Base-by-base conservation (phyloP, 2,113 vertebrate species). In the Myotis davidii region DNA sequence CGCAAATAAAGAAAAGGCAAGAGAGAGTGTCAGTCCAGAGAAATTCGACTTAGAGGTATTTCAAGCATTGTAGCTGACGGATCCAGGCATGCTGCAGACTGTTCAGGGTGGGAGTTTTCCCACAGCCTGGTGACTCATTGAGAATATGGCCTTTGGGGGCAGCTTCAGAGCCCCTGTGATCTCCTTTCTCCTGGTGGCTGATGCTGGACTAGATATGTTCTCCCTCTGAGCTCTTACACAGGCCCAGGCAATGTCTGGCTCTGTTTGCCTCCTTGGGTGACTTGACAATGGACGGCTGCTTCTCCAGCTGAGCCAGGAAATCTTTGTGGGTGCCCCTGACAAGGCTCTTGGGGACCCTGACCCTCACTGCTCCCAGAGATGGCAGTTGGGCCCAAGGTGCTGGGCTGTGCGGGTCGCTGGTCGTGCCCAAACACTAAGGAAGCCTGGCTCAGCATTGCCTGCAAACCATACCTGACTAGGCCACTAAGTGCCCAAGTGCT, bases 401-500 rank as follows among this genome's bases (percentile, higher is more conserved):
- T 18, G 27, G 2, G 34, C 52, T 29, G 79, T n/a, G 13, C 1
- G 0, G 27, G 7, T 3, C 17, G 20, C 5, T 8, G 17, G 34
- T 56, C 34, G 27, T 37, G 7, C 16, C 3, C n/a, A 56, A 13
- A 25, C 8, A n/a, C 48, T 34, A 34, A 3, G 52, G 14, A 39
- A 21, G 17, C n/a, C 59, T 11, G 13, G 59, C 34, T 65, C 42
- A 37, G 76, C 14, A 39, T 7, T 54, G 25, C 21, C n/a, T 27
- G 13, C 20, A 67, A 45, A 48, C 17, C 34, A 32, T 6, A 12
- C n/a, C 70, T 39, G 32, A 72, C n/a, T 32, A 39, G 48, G 29
- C 37, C 64, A 42, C 32, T 27, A 69, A 34, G 29, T 9, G 27
- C 42, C 50, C 0, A 0, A 72, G 23, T 27, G 29, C 25, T 85